Percentiles rank a stretch among this genome's conserved stretches.
phyloP scores from a whole-genome alignment of 2,888 invertebrate species.

The Nudaria mundana region DNA sequence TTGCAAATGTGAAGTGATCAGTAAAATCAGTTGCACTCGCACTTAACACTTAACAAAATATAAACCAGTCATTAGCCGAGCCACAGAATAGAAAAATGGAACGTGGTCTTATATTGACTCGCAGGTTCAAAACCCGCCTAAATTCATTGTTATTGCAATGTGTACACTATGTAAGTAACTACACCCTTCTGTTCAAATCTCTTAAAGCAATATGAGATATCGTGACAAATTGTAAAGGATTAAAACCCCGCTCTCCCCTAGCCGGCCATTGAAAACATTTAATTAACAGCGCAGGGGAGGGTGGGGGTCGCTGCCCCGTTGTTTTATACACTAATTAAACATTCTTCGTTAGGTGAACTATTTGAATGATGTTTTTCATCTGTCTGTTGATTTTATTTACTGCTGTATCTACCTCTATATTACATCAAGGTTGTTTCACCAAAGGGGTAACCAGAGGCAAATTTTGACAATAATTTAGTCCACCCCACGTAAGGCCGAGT shows the following conservation, averaged over 20 bases:
- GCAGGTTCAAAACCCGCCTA: no score
- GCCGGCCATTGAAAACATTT: constrained; percentile 32
- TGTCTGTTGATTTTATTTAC: constrained; percentile 9
- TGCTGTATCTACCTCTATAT: not conserved
- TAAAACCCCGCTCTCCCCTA: constrained; percentile 3
- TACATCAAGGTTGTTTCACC: not conserved
- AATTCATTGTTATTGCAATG: not conserved
- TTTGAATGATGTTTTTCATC: constrained; percentile 20
- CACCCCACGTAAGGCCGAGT: no score
- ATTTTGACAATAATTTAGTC: no score
- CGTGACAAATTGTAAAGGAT: constrained; percentile 31
- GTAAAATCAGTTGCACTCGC: no score
- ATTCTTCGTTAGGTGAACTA: constrained; percentile 28
- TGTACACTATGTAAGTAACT: not conserved
- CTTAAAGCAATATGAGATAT: constrained; percentile 27
- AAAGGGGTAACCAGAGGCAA: no score
- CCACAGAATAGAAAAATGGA: no score
- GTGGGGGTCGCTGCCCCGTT: constrained; percentile 21
- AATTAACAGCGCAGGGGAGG: constrained; percentile 29
- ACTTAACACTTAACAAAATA: no score
- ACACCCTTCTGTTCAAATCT: constrained; percentile 13
- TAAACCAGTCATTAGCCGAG: no score
- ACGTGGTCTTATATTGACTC: no score
- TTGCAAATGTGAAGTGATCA: no score
- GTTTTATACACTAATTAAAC: constrained; percentile 27